These are phyloP conservation scores for Willowsia nigromaculata DNA, from an alignment of 2,888 invertebrate genomes.

Conservation along the genomic window DNA sequence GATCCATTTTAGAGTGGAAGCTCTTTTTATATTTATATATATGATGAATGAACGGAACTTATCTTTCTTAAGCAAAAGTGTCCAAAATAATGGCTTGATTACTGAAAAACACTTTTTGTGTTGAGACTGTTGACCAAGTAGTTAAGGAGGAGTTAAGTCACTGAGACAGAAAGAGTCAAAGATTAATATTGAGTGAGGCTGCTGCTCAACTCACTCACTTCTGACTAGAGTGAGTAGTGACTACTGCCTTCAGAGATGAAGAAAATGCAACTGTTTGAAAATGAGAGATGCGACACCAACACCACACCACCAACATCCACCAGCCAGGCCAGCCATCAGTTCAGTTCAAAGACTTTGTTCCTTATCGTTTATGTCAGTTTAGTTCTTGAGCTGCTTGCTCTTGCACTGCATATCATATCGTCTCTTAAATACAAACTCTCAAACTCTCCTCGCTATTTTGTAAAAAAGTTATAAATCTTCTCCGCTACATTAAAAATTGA, in stretches of 20 bases:
- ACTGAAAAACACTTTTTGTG: constrained; percentile 73
- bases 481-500: constrained; percentile 6
- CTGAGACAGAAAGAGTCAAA: background rate
- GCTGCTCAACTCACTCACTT: background rate
- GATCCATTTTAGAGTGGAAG: too few relatives aligned
- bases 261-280: constrained; percentile 54
- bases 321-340: too few relatives aligned
- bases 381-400: background rate
- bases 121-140: constrained; percentile 59
- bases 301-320: constrained; percentile 23
- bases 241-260: background rate
- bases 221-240: background rate
- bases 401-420: background rate
- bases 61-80: constrained; percentile 43
- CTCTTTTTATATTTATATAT: background rate
- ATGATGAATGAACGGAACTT: constrained; percentile 54
- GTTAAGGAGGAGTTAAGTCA: background rate
- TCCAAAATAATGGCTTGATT: constrained; percentile 68
- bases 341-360: constrained; percentile 71
- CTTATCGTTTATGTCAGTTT: constrained; percentile 49
- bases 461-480: background rate
- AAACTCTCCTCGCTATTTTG: background rate
- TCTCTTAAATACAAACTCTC: background rate
- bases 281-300: constrained; percentile 31
- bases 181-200: background rate